Conservation (phyloP, 2,797 vertebrate species). For the Ibycter americanus region DNA sequence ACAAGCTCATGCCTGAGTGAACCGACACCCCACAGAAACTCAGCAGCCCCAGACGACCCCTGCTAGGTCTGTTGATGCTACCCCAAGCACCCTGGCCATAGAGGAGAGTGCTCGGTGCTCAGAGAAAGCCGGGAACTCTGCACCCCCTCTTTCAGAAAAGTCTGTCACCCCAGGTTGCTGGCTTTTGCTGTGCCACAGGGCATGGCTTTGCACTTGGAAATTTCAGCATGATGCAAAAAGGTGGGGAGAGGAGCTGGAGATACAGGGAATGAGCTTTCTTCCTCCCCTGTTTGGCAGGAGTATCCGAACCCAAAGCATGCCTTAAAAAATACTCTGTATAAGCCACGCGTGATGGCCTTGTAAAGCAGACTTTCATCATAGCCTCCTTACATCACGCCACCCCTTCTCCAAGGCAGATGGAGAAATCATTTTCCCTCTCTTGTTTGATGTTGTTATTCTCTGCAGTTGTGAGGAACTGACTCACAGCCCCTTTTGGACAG, state of each 20-base stretch:
- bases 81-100: not conserved
- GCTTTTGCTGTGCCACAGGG: not conserved
- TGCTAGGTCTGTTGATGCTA: not conserved
- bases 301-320: not conserved
- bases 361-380: conserved; percentile 44
- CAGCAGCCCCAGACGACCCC: not conserved
- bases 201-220: not conserved
- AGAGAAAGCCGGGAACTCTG: not conserved
- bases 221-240: not conserved
- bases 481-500: conserved; percentile 47
- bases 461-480: conserved; percentile 48
- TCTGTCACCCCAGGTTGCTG: not conserved
- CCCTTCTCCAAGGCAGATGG: conserved; percentile 40
- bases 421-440: conserved; percentile 52
- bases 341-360: not conserved
- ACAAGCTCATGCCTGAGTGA: not conserved
- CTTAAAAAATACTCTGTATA: conserved; percentile 14
- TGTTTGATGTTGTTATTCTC: conserved; percentile 55
- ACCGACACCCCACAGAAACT: not conserved
- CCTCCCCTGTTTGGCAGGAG: not conserved
- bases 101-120: not conserved
- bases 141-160: not conserved
- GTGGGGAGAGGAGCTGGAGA: not conserved
- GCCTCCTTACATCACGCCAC: conserved; percentile 31
- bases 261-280: not conserved